Percentiles rank a stretch among this genome's conserved stretches.
phyloP scores from a whole-genome alignment of 2,888 invertebrate species.

The Limenitis camilla region DNA sequence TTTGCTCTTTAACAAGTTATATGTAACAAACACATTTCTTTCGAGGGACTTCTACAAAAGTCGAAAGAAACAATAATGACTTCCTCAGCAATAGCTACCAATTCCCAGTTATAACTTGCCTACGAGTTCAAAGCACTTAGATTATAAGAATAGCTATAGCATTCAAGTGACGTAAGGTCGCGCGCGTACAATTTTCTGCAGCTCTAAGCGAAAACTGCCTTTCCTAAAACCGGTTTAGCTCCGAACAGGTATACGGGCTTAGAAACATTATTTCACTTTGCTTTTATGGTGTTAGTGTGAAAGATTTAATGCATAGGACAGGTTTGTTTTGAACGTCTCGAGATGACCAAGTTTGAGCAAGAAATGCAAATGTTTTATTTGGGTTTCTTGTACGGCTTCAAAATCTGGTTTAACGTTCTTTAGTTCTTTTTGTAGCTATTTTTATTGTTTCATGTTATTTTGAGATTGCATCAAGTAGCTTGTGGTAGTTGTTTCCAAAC shows the following conservation, averaged over 20 bases:
- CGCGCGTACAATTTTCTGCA: slow-evolving; percentile 8
- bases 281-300: slow-evolving; percentile 21
- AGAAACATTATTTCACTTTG: slow-evolving; percentile 22
- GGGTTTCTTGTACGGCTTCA: neutral
- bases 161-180: neutral
- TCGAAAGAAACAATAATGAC: slow-evolving; percentile 10
- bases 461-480: too few species aligned
- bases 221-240: slow-evolving; percentile 24
- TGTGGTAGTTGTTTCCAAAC: too few species aligned
- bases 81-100: slow-evolving; percentile 2
- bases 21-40: neutral
- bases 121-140: too few species aligned
- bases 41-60: slow-evolving; percentile 9
- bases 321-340: slow-evolving; percentile 11
- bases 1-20: too few species aligned
- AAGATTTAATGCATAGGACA: slow-evolving; percentile 16
- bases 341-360: slow-evolving; percentile 6
- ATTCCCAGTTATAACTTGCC: neutral
- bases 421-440: neutral
- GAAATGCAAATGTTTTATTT: slow-evolving; percentile 3
- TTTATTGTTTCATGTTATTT: too few species aligned
- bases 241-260: slow-evolving; percentile 16
- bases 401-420: neutral
- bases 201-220: slow-evolving; percentile 22
- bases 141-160: too few species aligned